Base-by-base conservation (phyloP, 2,888 invertebrate species). In the Netelia fuscicornis region DNA sequence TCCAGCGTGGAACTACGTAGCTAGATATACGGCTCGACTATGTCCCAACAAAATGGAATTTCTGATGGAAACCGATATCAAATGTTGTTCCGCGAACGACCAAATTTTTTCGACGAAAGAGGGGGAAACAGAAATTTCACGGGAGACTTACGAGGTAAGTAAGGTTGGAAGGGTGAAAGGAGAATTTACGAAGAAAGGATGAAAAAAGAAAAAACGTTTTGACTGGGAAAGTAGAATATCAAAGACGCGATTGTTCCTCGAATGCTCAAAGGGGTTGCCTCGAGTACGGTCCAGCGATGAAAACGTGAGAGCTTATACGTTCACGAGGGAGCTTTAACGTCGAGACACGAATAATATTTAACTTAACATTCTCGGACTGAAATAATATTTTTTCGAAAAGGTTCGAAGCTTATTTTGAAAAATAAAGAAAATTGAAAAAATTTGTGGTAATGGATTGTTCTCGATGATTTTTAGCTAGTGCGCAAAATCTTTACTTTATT, bases 201-300 rank as follows among this genome's bases (percentile, higher is more conserved):
- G 20, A 20, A 3, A 1, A 48, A 30, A 64, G 48, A 54, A 64
- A 48, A 64, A 54, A 64, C 64, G 20, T 75, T 65, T 75, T 65
- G 25, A 54, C 52, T 37, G 75, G 54, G 64, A 75, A n/a, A 52
- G 52, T 65, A 37, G 64, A 10, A 74, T 48, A 48, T 65, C 64
- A 75, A 75, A 75, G 75, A 65, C 64, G 75, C 64, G 75, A 75
- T 75, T 75, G 75, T 75, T 75, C 37, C 75, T 65, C 75, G 75
- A 75, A 64, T 75, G 64, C 54, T 64, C 23, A 13, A 52, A 9
- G 62, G 42, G 52, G 52, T 37, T 37, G 37, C 13, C 54, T 54
- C 64, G 64, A 30, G 52, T 37, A 17, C 42, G 42, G 42, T 37
- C 52, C 37, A 30, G 11, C 2, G 52, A 17, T 17, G 17, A 74